Base-by-base conservation (phyloP, 2,888 invertebrate species). In the Amaurobius ferox region DNA sequence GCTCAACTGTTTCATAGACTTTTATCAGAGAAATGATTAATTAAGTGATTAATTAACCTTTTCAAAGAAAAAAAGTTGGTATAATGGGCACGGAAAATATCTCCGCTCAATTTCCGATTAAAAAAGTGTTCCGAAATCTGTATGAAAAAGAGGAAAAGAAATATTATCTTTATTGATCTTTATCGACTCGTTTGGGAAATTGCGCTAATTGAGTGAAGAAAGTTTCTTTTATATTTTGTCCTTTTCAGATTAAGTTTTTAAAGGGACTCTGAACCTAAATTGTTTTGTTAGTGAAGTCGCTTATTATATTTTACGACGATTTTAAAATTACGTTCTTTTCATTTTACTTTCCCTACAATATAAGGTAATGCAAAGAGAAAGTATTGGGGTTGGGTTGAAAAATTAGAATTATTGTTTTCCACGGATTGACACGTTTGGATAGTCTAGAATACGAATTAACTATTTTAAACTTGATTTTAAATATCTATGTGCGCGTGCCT, bases 141-240 rank as follows among this genome's bases (percentile, higher is more conserved):
- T 11, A 44, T 5, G n/a, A 44, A 44, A 16, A 44, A 16, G 16
- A 44, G 44, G 44, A 16, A 44, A 44, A n/a, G 44, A 44, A 44
- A 16, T 44, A 44, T 44, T 44, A 44, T 11, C 44, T 44, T 44
- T 44, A 44, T 44, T 44, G 44, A 44, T 44, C 44, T 44, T 44
- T 44, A 44, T 44, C 44, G 44, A 44, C 44, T 9, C 9, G 16
- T 44, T 44, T 16, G 2, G 9, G 13, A 44, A 44, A 44, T 44
- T 44, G 44, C 16, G 44, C 44, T 44, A 44, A 44, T 44, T 44
- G 6, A 44, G 44, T 44, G 44, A 16, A 44, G 44, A n/a, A 44
- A 44, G 9, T 16, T 44, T 44, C 9, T 16, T 44, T 44, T 2
- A 16, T 44, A 44, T 9, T 44, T 35, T 35, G 5, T 5, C 44